phyloP scores from a whole-genome alignment of 2,888 invertebrate species.

The Drosophila mimetica region DNA sequence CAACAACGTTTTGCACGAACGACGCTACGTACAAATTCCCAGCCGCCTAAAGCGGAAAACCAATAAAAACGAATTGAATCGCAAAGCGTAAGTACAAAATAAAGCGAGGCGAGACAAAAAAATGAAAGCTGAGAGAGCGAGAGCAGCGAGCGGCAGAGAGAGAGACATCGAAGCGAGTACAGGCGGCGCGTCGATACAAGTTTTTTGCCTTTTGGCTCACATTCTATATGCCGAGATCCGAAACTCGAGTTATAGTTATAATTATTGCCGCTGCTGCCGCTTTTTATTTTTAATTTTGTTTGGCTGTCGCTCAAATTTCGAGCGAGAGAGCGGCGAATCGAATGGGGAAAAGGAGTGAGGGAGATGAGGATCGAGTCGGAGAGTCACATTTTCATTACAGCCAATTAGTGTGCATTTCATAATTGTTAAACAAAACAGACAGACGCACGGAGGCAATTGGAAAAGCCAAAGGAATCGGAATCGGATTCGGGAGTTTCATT shows the following conservation, averaged over 20 bases:
- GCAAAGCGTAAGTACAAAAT: conserved; percentile 79
- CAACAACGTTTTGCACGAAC: conserved; percentile 62
- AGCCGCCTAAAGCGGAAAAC: conserved; percentile 81
- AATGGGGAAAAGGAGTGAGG: conserved; percentile 17
- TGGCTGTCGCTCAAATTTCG: conserved; percentile 64
- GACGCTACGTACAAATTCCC: conserved; percentile 76
- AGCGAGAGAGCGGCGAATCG: conserved; percentile 27
- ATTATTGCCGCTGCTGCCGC: conserved; percentile 69
- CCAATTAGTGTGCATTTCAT: conserved; percentile 83
- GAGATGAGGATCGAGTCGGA: conserved; percentile 25
- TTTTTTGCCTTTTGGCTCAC: conserved; percentile 68
- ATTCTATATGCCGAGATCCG: conserved; percentile 59
- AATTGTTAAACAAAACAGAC: conserved; percentile 78
- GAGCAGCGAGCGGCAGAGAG: conserved; percentile 21
- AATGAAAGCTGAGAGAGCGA: conserved; percentile 74
- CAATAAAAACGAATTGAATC: conserved; percentile 80
- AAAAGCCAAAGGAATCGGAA: conserved; percentile 22
- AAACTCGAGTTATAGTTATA: conserved; percentile 79
- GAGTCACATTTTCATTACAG: conserved; percentile 73
- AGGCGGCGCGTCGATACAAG: conserved; percentile 76
- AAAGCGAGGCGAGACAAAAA: conserved; percentile 76
- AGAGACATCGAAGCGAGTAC: conserved; percentile 57
- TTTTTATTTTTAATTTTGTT: conserved; percentile 80
- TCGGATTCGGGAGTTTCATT: conserved; percentile 13
- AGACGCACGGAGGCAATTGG: conserved; percentile 23